Evolutionary conservation across 2,888 invertebrate genomes (phyloP).

Genomic region (Cerastis leucographa): DNA sequence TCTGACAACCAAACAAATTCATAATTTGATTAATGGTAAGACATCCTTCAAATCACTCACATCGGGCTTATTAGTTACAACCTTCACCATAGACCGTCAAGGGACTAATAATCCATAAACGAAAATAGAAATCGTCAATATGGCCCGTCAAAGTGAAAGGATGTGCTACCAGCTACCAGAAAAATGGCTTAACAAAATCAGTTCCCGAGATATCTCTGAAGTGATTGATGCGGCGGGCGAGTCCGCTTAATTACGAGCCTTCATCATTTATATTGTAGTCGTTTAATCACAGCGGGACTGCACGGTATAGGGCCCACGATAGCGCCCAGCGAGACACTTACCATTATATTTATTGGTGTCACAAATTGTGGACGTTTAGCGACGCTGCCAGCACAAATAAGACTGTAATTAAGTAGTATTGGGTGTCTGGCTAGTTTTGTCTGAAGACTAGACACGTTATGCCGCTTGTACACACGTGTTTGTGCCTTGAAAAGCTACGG

Average conservation of each 20-base stretch:
- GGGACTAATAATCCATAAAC: conserved; percentile 24
- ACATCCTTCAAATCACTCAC: not conserved
- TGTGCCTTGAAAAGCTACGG: not conserved
- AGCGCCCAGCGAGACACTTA: conserved; percentile 50
- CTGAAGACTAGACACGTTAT: not conserved
- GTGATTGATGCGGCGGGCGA: conserved; percentile 81
- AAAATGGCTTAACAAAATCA: conserved; percentile 78
- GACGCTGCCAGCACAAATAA: conserved; percentile 37
- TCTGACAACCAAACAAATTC: not conserved
- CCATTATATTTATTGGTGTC: conserved; percentile 60
- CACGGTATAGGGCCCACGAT: conserved; percentile 50
- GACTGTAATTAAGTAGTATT: conserved; percentile 41
- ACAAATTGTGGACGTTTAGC: conserved; percentile 59
- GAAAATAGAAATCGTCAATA: conserved; percentile 47
- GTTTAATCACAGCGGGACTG: conserved; percentile 78
- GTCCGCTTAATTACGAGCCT: conserved; percentile 80
- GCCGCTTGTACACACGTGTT: not conserved
- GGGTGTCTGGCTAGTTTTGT: conserved; percentile 8
- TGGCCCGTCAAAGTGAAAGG: conserved; percentile 42
- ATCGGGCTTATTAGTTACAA: conserved; percentile 17
- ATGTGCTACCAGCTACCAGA: conserved; percentile 47
- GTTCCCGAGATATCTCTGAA: conserved; percentile 72
- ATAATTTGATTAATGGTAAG: conserved; percentile 25
- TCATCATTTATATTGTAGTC: conserved; percentile 85
- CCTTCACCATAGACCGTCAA: not conserved